Evolutionary conservation across 2,797 vertebrate species (phyloP).

Genomic region (Champsocephalus esox): DNA sequence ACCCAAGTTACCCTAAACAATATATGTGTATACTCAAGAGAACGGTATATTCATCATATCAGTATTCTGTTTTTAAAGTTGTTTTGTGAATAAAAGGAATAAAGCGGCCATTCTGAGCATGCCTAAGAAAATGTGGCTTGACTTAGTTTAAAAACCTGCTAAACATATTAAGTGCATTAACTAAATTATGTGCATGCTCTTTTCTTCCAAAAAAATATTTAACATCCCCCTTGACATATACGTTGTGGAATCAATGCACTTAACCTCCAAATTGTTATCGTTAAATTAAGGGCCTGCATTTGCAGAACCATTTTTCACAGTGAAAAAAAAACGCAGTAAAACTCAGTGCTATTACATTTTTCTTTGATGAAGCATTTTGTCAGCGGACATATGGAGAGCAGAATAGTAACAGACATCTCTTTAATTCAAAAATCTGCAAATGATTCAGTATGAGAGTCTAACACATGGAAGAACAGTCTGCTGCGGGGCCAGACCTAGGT

Average conservation of each 20-base stretch:
- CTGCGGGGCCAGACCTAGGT: conserved; percentile 65
- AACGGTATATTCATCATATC: conserved; percentile 11
- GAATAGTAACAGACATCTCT: conserved; percentile 68
- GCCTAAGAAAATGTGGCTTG: background rate
- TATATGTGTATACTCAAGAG: background rate
- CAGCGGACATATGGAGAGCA: conserved; percentile 61
- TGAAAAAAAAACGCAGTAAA: conserved; percentile 3
- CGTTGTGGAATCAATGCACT: conserved; percentile 19
- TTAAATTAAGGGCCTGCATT: conserved; percentile 9
- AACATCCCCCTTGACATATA: conserved; percentile 1
- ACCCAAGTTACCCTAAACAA: conserved; percentile 23
- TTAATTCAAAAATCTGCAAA: conserved; percentile 70
- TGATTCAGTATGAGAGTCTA: conserved; percentile 65
- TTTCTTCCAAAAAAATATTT: background rate
- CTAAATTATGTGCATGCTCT: background rate
- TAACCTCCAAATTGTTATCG: conserved; percentile 21
- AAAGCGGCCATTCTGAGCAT: background rate
- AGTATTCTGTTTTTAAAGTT: background rate
- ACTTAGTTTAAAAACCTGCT: background rate
- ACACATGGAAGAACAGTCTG: conserved; percentile 78
- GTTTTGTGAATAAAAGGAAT: conserved; percentile 9
- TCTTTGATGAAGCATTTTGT: conserved; percentile 39
- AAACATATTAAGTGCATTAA: background rate
- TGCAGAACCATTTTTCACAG: conserved; percentile 1
- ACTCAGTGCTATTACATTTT: background rate